phyloP scores from a whole-genome alignment of 2,888 invertebrate species.

The Dexiosoma caninum region DNA sequence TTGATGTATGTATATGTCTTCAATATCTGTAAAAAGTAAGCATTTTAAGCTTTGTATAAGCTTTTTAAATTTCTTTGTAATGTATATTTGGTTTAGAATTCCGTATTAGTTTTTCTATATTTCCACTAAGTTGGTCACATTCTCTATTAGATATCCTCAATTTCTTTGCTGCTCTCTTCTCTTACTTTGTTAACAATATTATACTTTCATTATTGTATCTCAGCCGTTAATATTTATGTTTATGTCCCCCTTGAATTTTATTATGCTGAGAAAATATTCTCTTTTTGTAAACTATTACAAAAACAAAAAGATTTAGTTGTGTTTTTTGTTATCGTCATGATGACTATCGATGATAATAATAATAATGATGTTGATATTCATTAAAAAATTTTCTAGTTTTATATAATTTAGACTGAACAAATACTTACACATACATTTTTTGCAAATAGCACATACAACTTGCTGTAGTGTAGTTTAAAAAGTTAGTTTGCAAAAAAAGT shows the following conservation, averaged over 20 bases:
- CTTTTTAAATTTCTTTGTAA: too few species aligned
- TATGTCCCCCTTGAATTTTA: background rate
- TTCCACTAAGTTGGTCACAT: background rate
- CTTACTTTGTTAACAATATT: background rate
- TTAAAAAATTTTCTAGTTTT: conserved; percentile 44
- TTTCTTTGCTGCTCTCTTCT: background rate
- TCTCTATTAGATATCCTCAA: background rate
- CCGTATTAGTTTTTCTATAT: too few species aligned
- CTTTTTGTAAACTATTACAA: conserved; percentile 1
- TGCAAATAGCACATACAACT: background rate
- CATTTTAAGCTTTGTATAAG: too few species aligned
- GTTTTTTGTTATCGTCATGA: conserved; percentile 37
- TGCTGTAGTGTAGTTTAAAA: conserved; percentile 50
- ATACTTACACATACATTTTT: conserved; percentile 6
- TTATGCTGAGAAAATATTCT: background rate
- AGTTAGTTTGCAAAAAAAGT: conserved; percentile 39
- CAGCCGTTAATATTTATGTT: conserved; percentile 18
- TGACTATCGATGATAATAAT: conserved; percentile 15
- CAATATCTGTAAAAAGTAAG: too few species aligned
- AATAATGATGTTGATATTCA: conserved; percentile 46
- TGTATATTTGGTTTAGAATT: too few species aligned
- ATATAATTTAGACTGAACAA: conserved; percentile 40
- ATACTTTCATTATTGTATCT: conserved; percentile 1
- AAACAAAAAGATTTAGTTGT: conserved; percentile 13
- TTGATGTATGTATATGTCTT: too few species aligned